phyloP scores from a whole-genome alignment of 2,113 vertebrate species.

The Epinephelus moara region DNA sequence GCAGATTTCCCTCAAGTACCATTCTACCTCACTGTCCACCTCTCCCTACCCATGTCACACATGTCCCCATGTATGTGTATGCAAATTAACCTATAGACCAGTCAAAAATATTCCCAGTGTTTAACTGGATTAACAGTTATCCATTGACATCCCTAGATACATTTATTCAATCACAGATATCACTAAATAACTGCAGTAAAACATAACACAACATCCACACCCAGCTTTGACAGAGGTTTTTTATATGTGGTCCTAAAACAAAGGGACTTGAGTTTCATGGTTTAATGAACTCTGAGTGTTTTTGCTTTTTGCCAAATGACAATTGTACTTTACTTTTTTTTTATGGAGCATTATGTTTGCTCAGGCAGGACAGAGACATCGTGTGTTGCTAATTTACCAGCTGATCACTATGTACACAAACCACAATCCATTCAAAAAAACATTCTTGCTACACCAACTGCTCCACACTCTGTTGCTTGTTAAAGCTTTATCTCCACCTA shows the following conservation, averaged over 20 bases:
- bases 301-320: constrained; percentile 30
- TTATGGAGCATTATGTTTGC: constrained; percentile 12
- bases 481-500: constrained; percentile 69
- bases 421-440: constrained; percentile 38
- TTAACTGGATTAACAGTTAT: too few species aligned
- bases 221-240: neutral
- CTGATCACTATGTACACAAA: constrained; percentile 48
- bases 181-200: too few species aligned
- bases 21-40: too few species aligned
- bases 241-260: constrained; percentile 7
- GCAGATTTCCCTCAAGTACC: too few species aligned
- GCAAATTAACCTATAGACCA: too few species aligned
- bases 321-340: constrained; percentile 21
- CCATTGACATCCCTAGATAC: too few species aligned
- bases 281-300: constrained; percentile 18
- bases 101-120: too few species aligned
- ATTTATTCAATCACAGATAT: too few species aligned
- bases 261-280: constrained; percentile 2
- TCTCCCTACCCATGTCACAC: too few species aligned
- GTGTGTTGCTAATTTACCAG: constrained; percentile 42
- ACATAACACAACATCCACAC: neutral
- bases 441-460: constrained; percentile 34
- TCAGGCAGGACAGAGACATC: constrained; percentile 20
- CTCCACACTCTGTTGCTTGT: constrained; percentile 58
- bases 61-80: too few species aligned